Evolutionary conservation across 2,888 invertebrate species (phyloP).

Genomic region (Oscheius sp.): DNA sequence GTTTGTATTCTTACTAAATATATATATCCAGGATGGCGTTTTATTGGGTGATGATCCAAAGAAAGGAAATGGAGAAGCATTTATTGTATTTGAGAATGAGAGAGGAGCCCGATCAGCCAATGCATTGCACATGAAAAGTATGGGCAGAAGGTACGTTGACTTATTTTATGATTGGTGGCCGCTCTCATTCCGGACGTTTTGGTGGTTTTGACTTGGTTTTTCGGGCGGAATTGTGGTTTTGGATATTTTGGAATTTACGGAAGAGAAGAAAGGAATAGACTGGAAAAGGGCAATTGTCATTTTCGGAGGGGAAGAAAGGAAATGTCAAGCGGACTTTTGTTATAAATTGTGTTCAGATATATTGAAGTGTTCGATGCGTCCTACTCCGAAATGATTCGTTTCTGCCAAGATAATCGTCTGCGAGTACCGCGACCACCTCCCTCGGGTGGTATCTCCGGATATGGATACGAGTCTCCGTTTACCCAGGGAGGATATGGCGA

Average conservation of each 20-base stretch:
- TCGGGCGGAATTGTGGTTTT: neutral
- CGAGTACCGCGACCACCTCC: slow-evolving; percentile 37
- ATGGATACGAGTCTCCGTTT: slow-evolving; percentile 25
- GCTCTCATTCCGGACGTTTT: neutral
- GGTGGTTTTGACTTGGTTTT: neutral
- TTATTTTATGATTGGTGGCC: neutral
- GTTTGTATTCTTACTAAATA: neutral
- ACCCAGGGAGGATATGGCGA: neutral
- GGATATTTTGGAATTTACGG: neutral
- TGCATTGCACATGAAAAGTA: slow-evolving; percentile 52
- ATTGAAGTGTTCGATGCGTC: slow-evolving; percentile 56
- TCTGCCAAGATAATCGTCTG: slow-evolving; percentile 44
- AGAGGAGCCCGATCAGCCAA: slow-evolving; percentile 45
- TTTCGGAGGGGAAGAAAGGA: too few relatives aligned
- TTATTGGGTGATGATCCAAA: slow-evolving; percentile 45
- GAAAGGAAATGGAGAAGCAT: slow-evolving; percentile 45
- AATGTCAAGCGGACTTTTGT: neutral
- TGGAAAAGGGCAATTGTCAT: too few relatives aligned
- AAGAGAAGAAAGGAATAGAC: neutral
- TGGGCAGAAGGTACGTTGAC: slow-evolving; percentile 43
- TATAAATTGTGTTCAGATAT: slow-evolving; percentile 41
- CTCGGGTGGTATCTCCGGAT: slow-evolving; percentile 6
- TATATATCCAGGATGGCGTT: slow-evolving; percentile 46
- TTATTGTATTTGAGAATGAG: slow-evolving; percentile 45
- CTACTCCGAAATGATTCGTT: slow-evolving; percentile 42